Base-by-base conservation (phyloP, 2,888 invertebrate species). In the Morpho achilles region DNA sequence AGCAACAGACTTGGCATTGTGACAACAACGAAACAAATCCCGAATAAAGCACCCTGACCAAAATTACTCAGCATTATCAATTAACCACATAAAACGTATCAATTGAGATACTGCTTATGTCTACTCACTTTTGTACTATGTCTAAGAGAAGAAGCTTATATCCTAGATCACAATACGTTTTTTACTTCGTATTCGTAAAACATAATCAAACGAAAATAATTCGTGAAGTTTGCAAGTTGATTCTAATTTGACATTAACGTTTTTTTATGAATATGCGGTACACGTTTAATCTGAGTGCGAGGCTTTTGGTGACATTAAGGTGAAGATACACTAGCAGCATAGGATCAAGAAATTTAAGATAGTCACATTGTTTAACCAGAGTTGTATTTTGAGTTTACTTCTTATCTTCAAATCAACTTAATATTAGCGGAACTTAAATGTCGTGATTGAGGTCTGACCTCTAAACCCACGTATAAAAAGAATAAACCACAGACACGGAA, bases 31-130 rank as follows among this genome's bases (percentile, higher is more conserved):
- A 67, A 54, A 64, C 64, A 67, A 65, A 63, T 63, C 64, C 56
- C 53, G 57, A 55, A 58, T 55, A 66, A 53, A 63, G 41, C 55
- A 16, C 47, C 52, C 53, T 53, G 53, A 60, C 53, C 62, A 58
- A 72, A 69, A 70, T 72, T 72, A 72, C 71, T 72, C 72, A 72
- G 72, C 72, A 70, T 58, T 59, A 68, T 67, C 50, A 52, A 43
- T 43, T 56, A 53, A 61, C 50, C 57, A 59, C 60, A 61, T 60
- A 66, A 67, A 65, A 64, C 65, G 61, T 57, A 62, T 58, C 22
- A 47, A 58, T 59, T 32, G 22, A 49, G 23, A 43, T 56, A 49
- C 32, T 43, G 5, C 46, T 49, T 41, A 51, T 50, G 22, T 16
- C n/a, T 50, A 65, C 53, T 62, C 44, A 60, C 60, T 60, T 52